Base-by-base conservation (phyloP, 2,113 vertebrate genomes). In the Chaetodon trifascialis region DNA sequence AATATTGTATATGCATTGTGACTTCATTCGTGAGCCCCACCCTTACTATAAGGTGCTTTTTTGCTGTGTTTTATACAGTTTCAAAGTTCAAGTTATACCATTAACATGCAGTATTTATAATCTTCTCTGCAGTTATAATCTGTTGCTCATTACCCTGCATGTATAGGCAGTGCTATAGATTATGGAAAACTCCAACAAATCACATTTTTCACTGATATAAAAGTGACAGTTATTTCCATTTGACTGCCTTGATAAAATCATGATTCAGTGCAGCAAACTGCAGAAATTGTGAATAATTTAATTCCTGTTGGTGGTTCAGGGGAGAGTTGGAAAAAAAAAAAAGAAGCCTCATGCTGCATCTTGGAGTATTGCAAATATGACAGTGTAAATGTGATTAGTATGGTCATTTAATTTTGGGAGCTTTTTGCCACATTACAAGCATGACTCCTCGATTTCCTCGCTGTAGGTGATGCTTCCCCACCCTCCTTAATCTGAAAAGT, bases 401-500 rank as follows among this genome's bases (percentile, higher is more conserved):
- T 54, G 64, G 64, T 58, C 54, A 58, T 76, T 86, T 80, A 44
- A 76, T 76, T 81, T 81, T 3, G 10, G 58, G 34, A 7, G 30
- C 12, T 21, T 70, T 69, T 65, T 25, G 64, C n/a, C n/a, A 76
- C 73, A 78, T 73, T 66, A 81, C 49, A 70, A 76, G 44, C 46
- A 75, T 36, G 55, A 69, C 74, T 68, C 42, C 65, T 65, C 30
- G 25, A 25, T 65, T 67, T 64, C 34, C 40, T 47, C 86, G 67
- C 42, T 59, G 58, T 16, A 6, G 68, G 6, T 56, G 79, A 73
- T 25, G 68, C 54, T 11, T 67, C 44, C 30, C 52, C 51, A 46
- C 34, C 55, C 82, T 66, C 51, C 46, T 23, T 85, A 15, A 84
- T 74, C 51, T 76, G 42, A 75, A 86, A 58, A 74, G 83, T 78